Base-by-base conservation (phyloP, 2,113 vertebrate genomes). In the Oenanthe oenanthe region DNA sequence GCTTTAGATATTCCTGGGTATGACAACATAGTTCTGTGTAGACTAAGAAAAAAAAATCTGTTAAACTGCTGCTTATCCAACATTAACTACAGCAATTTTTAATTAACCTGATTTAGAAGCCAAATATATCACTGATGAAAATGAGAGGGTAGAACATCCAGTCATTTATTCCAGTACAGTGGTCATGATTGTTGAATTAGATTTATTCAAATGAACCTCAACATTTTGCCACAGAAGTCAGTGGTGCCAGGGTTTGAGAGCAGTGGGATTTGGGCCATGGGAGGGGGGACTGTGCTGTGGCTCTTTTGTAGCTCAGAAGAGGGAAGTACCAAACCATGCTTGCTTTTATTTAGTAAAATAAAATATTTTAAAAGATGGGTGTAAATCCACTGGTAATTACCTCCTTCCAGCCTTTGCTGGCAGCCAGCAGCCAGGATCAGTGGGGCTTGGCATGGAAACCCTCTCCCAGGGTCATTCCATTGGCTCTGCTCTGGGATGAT, bases 31-130 rank as follows among this genome's bases (percentile, higher is more conserved):
- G 67, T 58, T 93, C 90, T 81, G 24, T 83, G 67, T 7, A 66
- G 65, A 29, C 65, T 76, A 10, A 72, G 68, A 61, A 63, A 77
- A 67, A 40, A 17, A 61, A 82, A 42, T 38, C 57, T 48, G 80
- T 77, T 84, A 56, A 80, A 62, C 86, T 56, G 89, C 76, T 90
- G 94, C 92, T 84, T 95, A 83, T 72, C 92, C 93, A 68, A 77
- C 89, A 81, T 94, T 95, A 94, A 96, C 92, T 72, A 70, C 82
- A 92, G 83, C 88, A 82, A 84, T 92, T 96, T 96, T 96, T 96
- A 97, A 97, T 97, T 97, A 97, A 96, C 93, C 94, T 90, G 93
- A 96, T 97, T 97, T 96, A 92, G 95, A 81, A 89, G 93, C 90
- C 87, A 95, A 79, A 93, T 88, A 61, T 86, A 84, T 94, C 84